Evolutionary conservation across 2,113 vertebrate genomes (phyloP).

Genomic region (Pachycephala philippinensis): DNA sequence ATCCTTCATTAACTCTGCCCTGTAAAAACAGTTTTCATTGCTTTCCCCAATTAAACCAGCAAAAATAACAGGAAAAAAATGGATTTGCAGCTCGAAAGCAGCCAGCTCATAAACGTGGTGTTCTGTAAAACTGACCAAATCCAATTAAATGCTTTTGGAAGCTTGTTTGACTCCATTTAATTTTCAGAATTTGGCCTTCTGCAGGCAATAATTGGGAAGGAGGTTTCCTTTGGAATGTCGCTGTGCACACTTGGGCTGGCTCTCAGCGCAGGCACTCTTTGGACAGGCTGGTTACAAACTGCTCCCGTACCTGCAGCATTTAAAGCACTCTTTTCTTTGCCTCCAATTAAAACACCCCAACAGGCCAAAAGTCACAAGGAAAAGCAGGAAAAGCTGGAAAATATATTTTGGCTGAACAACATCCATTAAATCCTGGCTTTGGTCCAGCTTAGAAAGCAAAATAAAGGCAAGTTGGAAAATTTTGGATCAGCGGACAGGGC

Average conservation of each 20-base stretch:
- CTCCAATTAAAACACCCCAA: background rate
- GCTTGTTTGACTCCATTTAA: background rate
- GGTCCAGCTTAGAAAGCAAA: background rate
- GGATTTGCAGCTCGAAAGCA: background rate
- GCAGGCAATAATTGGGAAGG: background rate
- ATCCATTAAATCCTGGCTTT: background rate
- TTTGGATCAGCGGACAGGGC: background rate
- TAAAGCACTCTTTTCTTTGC: background rate
- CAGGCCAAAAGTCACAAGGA: background rate
- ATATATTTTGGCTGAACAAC: background rate
- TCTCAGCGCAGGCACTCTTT: background rate
- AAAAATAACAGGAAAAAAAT: background rate
- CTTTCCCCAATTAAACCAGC: background rate
- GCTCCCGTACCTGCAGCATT: background rate
- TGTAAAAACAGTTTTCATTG: background rate
- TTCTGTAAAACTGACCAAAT: background rate
- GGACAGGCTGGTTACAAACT: background rate
- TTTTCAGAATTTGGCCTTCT: background rate
- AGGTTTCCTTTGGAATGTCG: background rate
- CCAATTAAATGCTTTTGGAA: background rate
- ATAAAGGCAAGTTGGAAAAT: background rate
- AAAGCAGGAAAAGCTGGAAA: constrained; percentile 5
- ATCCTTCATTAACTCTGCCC: background rate
- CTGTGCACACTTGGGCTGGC: background rate
- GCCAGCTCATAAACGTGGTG: background rate